Base-by-base conservation (phyloP, 2,888 invertebrate genomes). In the Cataglyphis rosenhaueri region DNA sequence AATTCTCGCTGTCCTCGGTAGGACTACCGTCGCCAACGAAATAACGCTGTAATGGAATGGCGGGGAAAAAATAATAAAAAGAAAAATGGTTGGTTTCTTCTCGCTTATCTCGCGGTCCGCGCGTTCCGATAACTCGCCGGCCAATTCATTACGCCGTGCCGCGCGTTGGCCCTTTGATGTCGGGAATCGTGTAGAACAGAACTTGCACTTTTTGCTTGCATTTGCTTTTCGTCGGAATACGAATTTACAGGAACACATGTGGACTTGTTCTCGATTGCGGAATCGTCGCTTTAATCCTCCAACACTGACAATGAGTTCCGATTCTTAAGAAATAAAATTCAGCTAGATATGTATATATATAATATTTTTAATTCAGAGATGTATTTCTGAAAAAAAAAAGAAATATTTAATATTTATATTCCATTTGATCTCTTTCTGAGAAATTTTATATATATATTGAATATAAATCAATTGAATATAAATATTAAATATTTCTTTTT, bases 11-110 rank as follows among this genome's bases (percentile, higher is more conserved):
- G 81, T 81, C 79, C 76, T 79, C 75, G 44, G 57, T 57, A 68
- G 21, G 59, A 82, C 88, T 84, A 87, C 88, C 79, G 79, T 64
- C 66, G 64, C 71, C 32, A 71, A 57, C 59, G 81, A 73, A 84
- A 84, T 75, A 84, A 85, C 84, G 64, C 79, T 44, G 82, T 88
- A 88, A 88, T 87, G 81, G 85, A 85, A 81, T 73, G 85, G 70
- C 57, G 74, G 84, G 41, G 57, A 70, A 59, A 73, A 62, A 78
- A 70, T 70, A 44, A 78, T 78, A 78, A 78, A 70, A 78, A 70
- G 57, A 35, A 78, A 75, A 75, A 75, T 12, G 15, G 4, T 59
- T 78, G 78, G 44, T 78, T 70, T 78, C 78, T 78, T 70, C 70
- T 70, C 78, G 70, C 78, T 78, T 78, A 78, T 78, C 78, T 78